Evolutionary conservation across 2,888 invertebrate species (phyloP).

Genomic region (Zaprionus bogoriensis): DNA sequence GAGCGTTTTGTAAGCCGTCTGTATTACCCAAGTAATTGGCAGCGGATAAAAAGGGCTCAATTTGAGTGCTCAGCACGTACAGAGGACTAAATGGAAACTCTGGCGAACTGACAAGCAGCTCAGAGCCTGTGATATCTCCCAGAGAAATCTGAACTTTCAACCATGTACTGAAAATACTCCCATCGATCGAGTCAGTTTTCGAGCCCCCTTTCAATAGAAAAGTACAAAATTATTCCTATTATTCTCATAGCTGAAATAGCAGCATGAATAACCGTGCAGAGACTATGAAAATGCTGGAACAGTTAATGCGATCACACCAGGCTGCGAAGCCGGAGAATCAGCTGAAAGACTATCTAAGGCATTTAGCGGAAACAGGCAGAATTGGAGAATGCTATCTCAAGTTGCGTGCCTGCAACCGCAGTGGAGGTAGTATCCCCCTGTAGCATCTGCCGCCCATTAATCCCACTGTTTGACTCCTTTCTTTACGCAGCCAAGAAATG

Average conservation of each 20-base stretch:
- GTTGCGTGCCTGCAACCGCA: background rate
- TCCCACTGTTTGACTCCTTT: too few species aligned
- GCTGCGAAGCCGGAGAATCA: background rate
- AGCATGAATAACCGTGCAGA: background rate
- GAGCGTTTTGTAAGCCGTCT: conserved; percentile 38
- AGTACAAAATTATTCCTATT: too few species aligned
- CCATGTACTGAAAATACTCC: too few species aligned
- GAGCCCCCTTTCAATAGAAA: too few species aligned
- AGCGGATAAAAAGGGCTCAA: conserved; percentile 41
- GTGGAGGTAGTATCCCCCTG: too few species aligned
- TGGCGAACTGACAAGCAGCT: too few species aligned
- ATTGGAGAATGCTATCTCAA: background rate
- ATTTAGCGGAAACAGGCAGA: background rate
- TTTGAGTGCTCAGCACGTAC: conserved; percentile 17
- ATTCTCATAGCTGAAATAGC: too few species aligned
- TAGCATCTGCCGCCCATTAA: too few species aligned
- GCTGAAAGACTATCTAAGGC: background rate
- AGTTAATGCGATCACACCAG: background rate
- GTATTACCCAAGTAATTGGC: conserved; percentile 45
- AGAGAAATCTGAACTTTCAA: too few species aligned
- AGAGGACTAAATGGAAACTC: background rate
- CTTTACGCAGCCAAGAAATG: too few species aligned
- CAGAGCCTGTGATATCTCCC: too few species aligned
- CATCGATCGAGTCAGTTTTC: too few species aligned
- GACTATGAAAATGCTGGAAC: background rate